Conservation (phyloP, 2,888 invertebrate genomes). For the Cremastobaeus sp. region DNA sequence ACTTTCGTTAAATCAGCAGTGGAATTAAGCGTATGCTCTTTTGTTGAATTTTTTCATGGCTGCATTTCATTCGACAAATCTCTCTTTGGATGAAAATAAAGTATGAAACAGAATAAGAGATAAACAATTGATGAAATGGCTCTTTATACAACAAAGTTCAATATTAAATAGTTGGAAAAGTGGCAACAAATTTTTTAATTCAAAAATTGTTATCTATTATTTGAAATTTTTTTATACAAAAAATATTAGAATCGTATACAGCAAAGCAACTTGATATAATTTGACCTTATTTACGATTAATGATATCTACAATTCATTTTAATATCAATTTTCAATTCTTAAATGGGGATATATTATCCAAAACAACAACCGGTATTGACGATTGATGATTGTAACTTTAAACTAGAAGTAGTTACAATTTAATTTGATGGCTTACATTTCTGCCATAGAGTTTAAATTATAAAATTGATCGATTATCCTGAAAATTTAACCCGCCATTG, state of each 20-base stretch:
- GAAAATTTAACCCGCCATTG: conserved; percentile 47
- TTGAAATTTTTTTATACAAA: too few relatives aligned
- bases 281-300: too few relatives aligned
- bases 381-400: not conserved
- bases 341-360: too few relatives aligned
- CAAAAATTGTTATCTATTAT: too few relatives aligned
- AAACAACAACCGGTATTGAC: conserved; percentile 29
- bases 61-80: conserved; percentile 11
- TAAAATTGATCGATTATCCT: conserved; percentile 6
- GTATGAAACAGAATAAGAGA: conserved; percentile 13
- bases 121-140: too few relatives aligned
- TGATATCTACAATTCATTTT: too few relatives aligned
- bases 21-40: conserved; percentile 10
- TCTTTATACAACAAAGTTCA: too few relatives aligned
- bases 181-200: too few relatives aligned
- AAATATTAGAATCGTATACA: too few relatives aligned
- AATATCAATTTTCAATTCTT: too few relatives aligned
- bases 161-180: too few relatives aligned
- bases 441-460: conserved; percentile 5
- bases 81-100: conserved; percentile 1
- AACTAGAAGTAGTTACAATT: conserved; percentile 23
- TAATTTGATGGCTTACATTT: conserved; percentile 2
- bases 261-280: too few relatives aligned
- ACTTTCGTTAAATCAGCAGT: conserved; percentile 12
- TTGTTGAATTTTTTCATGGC: conserved; percentile 5